Conservation (phyloP, 2,797 vertebrate genomes). For the Crenichthys baileyi region DNA sequence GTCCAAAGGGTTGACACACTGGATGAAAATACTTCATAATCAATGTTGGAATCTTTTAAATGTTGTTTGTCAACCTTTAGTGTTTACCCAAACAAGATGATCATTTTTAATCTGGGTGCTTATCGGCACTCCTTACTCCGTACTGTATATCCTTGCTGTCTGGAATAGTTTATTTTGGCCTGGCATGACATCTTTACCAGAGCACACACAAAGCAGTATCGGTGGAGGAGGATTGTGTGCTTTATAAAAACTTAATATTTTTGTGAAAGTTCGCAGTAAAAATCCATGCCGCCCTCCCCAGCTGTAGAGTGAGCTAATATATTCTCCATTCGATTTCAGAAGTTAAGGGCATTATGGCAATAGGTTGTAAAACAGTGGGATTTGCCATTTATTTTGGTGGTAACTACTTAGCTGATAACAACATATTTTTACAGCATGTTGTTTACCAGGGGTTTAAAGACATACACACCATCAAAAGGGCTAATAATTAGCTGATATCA, state of each 20-base stretch:
- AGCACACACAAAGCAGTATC: not conserved
- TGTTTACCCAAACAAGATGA: not conserved
- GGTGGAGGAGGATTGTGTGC: not conserved
- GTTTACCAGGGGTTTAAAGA: not conserved
- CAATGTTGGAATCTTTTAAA: not conserved
- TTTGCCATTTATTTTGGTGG: not conserved
- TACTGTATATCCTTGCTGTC: not conserved
- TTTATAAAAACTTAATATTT: not conserved
- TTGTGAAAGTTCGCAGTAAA: not conserved
- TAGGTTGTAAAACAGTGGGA: not conserved
- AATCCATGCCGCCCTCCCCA: not conserved
- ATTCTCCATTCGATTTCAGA: not conserved
- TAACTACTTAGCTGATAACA: not conserved
- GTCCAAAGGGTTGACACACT: too few species aligned
- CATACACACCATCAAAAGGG: not conserved
- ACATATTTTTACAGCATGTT: not conserved
- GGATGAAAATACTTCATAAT: too few species aligned
- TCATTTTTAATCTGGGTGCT: not conserved
- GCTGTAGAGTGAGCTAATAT: not conserved
- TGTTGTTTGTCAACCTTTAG: not conserved
- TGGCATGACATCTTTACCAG: not conserved
- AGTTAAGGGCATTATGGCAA: not conserved
- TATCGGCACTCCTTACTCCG: not conserved
- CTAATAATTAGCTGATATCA: not conserved
- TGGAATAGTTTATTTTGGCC: not conserved